Conservation (phyloP, 2,797 vertebrate genomes). For the Antennarius maculatus region DNA sequence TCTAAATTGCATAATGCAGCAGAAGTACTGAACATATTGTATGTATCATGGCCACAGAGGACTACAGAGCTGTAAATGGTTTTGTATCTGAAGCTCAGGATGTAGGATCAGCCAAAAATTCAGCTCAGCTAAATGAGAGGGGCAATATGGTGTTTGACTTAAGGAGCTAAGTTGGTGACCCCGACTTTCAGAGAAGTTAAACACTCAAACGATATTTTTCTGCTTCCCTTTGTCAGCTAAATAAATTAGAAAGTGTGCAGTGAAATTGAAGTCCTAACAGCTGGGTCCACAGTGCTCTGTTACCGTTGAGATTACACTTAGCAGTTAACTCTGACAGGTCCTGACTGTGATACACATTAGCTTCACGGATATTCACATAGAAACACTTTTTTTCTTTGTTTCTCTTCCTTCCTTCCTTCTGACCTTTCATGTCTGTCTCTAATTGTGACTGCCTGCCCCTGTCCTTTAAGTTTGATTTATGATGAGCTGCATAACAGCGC, state of each 20-base stretch:
- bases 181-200: conserved; percentile 47
- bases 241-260: conserved; percentile 61
- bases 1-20: background rate
- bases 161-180: conserved; percentile 50
- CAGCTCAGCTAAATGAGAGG: conserved; percentile 27
- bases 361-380: conserved; percentile 33
- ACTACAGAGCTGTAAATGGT: conserved; percentile 19
- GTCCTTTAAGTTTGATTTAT: conserved; percentile 61
- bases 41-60: no score
- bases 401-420: background rate
- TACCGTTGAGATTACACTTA: conserved; percentile 60
- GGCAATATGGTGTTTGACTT: conserved; percentile 57
- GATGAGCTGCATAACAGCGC: conserved; percentile 58
- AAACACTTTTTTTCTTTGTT: conserved; percentile 25
- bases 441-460: conserved; percentile 53
- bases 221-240: conserved; percentile 55
- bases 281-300: conserved; percentile 40
- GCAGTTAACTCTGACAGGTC: conserved; percentile 55
- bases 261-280: conserved; percentile 57
- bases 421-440: conserved; percentile 34
- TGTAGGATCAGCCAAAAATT: conserved; percentile 33
- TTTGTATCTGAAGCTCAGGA: conserved; percentile 28
- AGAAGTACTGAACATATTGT: no score
- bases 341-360: conserved; percentile 46
- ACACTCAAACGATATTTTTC: conserved; percentile 42